Evolutionary conservation across 2,113 vertebrate species (phyloP), one percentile per base, ranked within the genome.

Genomic region (Xenopus laevis): DNA sequence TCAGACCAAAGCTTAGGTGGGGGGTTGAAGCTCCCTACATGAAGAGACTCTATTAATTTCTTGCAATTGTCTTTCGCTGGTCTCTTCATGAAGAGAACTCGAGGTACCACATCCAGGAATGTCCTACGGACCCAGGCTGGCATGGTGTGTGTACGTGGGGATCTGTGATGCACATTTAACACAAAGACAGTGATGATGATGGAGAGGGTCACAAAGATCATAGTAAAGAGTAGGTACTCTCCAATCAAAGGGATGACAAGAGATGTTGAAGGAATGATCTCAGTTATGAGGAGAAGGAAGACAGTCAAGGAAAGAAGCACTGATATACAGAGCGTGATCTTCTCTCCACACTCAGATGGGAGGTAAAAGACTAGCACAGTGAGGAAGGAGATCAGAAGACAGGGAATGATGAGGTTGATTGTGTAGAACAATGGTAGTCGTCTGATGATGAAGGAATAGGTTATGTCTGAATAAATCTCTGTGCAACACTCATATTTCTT

Each of bases 161-260:
- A 98, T 11, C 97, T 93, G 70, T 99, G 97, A 81, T 99, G 97
- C 4, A 99, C 94, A 0, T 98, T 99, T 30, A 99, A 85, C 78
- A 97, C 95, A 0, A 99, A 98, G 40, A 98, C 94, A 0, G 96
- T 98, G 81, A 98, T 95, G 80, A 97, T 87, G 71, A 99, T 98
- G 20, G 96, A 98, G 13, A 99, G 88, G 0, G 95, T 98, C 67
- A 98, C 95, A 9, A 98, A 99, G 78, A 96, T 92, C 97, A 98
- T 98, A 47, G 97, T 98, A 86, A 98, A 98, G n/a, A 99, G 94
- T 10, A 99, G 86, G 80, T 98, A 99, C 85, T 98, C 96, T 4
- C 97, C 96, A 0, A 98, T 95, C 79, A 98, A 90, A 0, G 96
- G 97, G 77, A 98, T 96, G 77, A 98, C 96, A 80, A 99, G 83